Evolutionary conservation across 2,888 invertebrate species (phyloP).

Genomic region (Cataglyphis cursor): DNA sequence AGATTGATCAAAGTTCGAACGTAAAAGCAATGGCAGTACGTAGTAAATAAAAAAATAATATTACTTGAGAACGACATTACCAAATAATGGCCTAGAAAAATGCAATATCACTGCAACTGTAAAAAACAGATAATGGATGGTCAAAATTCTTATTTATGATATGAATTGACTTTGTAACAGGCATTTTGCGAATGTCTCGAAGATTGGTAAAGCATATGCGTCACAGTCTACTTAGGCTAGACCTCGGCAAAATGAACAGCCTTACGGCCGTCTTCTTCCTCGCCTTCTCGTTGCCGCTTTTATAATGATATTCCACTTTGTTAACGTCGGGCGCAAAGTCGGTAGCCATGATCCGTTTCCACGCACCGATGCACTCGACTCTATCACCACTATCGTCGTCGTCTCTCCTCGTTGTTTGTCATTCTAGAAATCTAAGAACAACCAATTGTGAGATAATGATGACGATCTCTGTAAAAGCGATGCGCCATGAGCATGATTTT

Average conservation of each 20-base stretch:
- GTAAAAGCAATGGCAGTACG: neutral
- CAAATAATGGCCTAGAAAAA: neutral
- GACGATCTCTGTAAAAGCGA: constrained; percentile 59
- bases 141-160: constrained; percentile 12
- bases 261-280: constrained; percentile 49
- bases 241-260: constrained; percentile 54
- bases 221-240: constrained; percentile 57
- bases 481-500: neutral
- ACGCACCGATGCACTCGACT: constrained; percentile 82
- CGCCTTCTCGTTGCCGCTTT: constrained; percentile 45
- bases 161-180: neutral
- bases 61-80: constrained; percentile 9
- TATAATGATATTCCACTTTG: constrained; percentile 82
- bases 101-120: neutral
- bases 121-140: neutral
- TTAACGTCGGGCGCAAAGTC: constrained; percentile 79
- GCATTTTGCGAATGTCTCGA: neutral
- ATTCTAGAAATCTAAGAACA: constrained; percentile 77
- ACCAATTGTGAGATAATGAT: constrained; percentile 57
- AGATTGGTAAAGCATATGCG: constrained; percentile 43
- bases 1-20: neutral
- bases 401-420: constrained; percentile 59
- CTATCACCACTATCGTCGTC: constrained; percentile 13
- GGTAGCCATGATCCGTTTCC: constrained; percentile 86
- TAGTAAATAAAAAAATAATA: constrained; percentile 8